Evolutionary conservation across 2,888 invertebrate genomes (phyloP).

Genomic region (Latheticus oryzae): DNA sequence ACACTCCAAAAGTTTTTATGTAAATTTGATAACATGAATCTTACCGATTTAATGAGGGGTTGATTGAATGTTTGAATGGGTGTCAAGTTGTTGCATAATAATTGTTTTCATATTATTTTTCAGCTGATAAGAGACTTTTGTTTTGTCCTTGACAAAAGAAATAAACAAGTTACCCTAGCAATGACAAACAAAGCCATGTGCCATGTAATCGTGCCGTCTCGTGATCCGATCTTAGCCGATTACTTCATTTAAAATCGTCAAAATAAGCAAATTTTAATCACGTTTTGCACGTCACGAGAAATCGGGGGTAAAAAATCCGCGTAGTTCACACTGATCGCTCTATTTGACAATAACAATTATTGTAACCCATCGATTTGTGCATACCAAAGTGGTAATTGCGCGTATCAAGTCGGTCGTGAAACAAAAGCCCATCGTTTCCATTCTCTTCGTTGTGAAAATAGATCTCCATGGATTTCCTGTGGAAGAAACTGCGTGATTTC

Average conservation of each 20-base stretch:
- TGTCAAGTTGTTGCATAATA: no score
- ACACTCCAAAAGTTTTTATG: no score
- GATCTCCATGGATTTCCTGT: constrained; percentile 37
- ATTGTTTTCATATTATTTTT: no score
- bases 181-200: no score
- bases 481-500: constrained; percentile 38
- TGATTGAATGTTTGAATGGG: no score
- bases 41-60: no score
- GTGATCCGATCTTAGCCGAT: constrained; percentile 29
- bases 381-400: neutral
- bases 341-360: constrained; percentile 15
- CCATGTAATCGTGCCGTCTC: constrained; percentile 25
- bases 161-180: no score
- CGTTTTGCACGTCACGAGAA: constrained; percentile 29
- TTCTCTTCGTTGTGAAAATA: neutral
- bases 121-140: no score
- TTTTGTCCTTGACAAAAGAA: no score
- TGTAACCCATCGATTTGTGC: no score
- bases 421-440: constrained; percentile 1
- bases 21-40: neutral
- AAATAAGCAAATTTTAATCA: constrained; percentile 38
- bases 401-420: neutral
- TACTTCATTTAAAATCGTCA: constrained; percentile 27
- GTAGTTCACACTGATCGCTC: constrained; percentile 30
- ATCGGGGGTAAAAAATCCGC: constrained; percentile 37